Evolutionary conservation across 2,888 invertebrate genomes (phyloP), one percentile per base, ranked within the genome.

Genomic region (Drosophila neutralis): DNA sequence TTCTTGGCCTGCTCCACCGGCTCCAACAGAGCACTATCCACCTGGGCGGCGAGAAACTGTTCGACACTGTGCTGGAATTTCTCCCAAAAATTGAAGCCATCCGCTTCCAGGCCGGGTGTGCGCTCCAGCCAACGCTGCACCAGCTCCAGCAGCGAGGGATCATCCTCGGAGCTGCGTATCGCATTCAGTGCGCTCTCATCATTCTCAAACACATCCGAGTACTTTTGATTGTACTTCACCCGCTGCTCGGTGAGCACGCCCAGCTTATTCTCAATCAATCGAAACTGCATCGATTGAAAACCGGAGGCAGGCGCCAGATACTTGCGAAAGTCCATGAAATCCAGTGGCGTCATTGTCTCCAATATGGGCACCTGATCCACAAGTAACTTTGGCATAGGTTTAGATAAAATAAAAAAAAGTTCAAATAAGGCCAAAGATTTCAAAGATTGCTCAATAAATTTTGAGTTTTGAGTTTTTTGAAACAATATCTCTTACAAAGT

Each of bases 281-380:
- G 95, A 93, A 99, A 99, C 93, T 99, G 98, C 42, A 98, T 93
- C 89, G 98, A 99, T 92, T 99, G 99, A 92, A 99, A 99, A 1
- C 99, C 99, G 0, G 99, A 99, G 0, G 99, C 98, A 0, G 99
- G 98, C 15, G 97, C 96, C 42, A 99, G 94, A 91, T 98, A 98
- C 79, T 97, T 95, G 56, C 99, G 95, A 93, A 99, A 99, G 90
- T 99, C 99, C 96, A 99, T 97, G 91, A 99, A 99, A 93, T 99
- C 99, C 69, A 99, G 93, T 0, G 99, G 99, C 0, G 99, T 98
- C 99, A 99, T 99, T 0, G 99, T 99, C 93, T 99, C 99, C 82
- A 99, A 93, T 82, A 99, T 98, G 94, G 97, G 96, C 49, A 99
- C 98, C 94, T 99, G 99, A 91, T 99, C 99, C 45, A 98, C 98